Conservation (phyloP, 2,888 invertebrate genomes). For the Parthenolecanium corni region DNA sequence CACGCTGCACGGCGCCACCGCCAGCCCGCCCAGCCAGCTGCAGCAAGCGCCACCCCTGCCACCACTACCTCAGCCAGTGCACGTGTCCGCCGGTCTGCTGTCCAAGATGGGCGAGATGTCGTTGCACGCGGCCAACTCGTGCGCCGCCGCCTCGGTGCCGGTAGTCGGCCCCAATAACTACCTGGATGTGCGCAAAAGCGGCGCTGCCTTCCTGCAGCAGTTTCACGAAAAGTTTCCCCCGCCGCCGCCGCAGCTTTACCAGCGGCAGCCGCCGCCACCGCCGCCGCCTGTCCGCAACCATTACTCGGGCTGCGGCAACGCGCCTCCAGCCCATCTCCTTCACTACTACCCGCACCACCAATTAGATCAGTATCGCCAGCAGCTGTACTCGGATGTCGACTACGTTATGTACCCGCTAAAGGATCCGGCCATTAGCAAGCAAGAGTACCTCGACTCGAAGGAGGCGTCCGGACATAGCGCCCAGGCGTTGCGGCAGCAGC, state of each 20-base stretch:
- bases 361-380: slow-evolving; percentile 77
- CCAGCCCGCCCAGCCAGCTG: slow-evolving; percentile 45
- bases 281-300: slow-evolving; percentile 43
- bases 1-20: not conserved
- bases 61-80: slow-evolving; percentile 26
- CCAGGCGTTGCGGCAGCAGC: no score
- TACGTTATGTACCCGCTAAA: slow-evolving; percentile 83
- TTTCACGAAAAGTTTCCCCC: slow-evolving; percentile 39
- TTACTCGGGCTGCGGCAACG: slow-evolving; percentile 6
- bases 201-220: slow-evolving; percentile 40
- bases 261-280: slow-evolving; percentile 40
- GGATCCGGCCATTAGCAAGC: slow-evolving; percentile 78
- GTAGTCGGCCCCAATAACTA: slow-evolving; percentile 52
- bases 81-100: not conserved
- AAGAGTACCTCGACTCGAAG: slow-evolving; percentile 82
- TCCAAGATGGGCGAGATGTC: slow-evolving; percentile 22
- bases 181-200: slow-evolving; percentile 48
- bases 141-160: slow-evolving; percentile 43
- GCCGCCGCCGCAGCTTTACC: slow-evolving; percentile 48
- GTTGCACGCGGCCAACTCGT: not conserved
- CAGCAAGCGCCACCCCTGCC: slow-evolving; percentile 7
- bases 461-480: slow-evolving; percentile 43
- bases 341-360: slow-evolving; percentile 40
- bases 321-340: not conserved
- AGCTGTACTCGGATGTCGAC: slow-evolving; percentile 80